A percentile compares a stretch with the other conserved stretches of the same genome.
Evolutionary conservation across 2,797 vertebrate genomes (phyloP).

Genomic region (Champsocephalus esox): DNA sequence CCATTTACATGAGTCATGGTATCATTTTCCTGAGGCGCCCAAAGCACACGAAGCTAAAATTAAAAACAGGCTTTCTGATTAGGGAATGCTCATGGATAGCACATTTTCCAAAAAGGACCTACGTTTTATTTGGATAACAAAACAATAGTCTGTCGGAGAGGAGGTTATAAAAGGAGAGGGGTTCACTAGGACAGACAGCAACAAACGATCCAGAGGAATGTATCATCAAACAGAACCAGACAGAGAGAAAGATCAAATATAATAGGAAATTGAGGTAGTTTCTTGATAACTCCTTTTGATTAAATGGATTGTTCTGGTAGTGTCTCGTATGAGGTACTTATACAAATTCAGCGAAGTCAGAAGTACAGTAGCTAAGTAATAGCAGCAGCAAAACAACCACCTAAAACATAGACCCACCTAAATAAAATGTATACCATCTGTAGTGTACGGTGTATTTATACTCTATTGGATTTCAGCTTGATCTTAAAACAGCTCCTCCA

Average conservation of each 20-base stretch:
- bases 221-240: neutral
- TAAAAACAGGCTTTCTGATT: constrained; percentile 23
- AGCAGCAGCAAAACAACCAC: no score
- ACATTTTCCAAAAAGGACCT: neutral
- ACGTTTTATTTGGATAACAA: constrained; percentile 18
- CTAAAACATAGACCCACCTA: no score
- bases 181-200: neutral
- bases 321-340: no score
- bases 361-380: no score
- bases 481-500: no score
- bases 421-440: no score
- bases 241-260: neutral
- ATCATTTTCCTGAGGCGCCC: constrained; percentile 3
- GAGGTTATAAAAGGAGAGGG: neutral
- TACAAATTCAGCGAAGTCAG: no score
- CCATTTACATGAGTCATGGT: constrained; percentile 26
- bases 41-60: constrained; percentile 15
- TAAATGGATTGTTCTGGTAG: neutral
- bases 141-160: neutral
- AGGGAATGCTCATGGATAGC: neutral
- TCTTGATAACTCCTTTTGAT: neutral
- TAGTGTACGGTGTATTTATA: no score
- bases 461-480: no score
- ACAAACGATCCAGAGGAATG: neutral
- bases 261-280: neutral